These are phyloP conservation scores for Cheumatopsyche charites DNA, from an alignment of 1,140 invertebrate genomes.

Conservation along the genomic window DNA sequence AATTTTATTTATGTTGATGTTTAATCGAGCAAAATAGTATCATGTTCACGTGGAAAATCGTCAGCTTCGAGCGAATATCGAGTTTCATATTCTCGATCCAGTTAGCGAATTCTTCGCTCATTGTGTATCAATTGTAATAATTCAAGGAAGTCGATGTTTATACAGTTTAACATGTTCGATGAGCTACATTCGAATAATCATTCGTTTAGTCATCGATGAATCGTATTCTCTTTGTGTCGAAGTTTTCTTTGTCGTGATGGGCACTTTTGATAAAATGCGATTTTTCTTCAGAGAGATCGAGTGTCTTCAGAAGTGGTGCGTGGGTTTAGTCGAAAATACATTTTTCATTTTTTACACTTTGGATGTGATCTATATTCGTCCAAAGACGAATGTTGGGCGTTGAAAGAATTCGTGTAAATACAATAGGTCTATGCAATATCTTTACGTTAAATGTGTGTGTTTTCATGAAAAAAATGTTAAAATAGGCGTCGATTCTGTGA, in stretches of 20 bases:
- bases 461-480: too few species aligned
- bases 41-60: slow-evolving; percentile 4
- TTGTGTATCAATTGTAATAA: slow-evolving; percentile 4
- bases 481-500: too few species aligned
- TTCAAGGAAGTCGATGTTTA: not conserved
- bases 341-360: too few species aligned
- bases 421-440: not conserved
- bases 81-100: not conserved
- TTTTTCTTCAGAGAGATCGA: too few species aligned
- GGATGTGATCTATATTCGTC: not conserved
- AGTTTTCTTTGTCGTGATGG: too few species aligned
- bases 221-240: too few species aligned
- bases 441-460: too few species aligned
- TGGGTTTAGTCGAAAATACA: not conserved
- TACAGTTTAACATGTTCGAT: not conserved
- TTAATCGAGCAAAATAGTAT: not conserved
- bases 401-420: not conserved
- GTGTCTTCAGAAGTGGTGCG: not conserved
- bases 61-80: not conserved
- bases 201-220: too few species aligned
- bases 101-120: slow-evolving; percentile 13
- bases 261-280: too few species aligned
- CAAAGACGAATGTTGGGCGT: not conserved
- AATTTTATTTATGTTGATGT: not conserved
- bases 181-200: not conserved